Evolutionary conservation across 2,888 invertebrate species (phyloP).

Genomic region (Oxyteleia sp.): DNA sequence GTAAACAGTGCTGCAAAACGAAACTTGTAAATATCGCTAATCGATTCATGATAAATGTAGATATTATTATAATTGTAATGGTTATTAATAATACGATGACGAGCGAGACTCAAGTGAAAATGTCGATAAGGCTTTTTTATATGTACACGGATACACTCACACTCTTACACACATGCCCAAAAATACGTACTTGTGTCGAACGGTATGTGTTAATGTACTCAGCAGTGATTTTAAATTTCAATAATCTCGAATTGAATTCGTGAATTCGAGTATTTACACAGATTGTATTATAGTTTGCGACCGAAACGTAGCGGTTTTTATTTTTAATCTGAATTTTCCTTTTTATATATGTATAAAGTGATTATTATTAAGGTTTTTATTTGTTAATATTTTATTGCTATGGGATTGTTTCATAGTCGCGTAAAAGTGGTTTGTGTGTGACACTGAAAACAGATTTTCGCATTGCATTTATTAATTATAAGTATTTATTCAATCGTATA

Average conservation of each 20-base stretch:
- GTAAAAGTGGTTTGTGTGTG: conserved; percentile 20
- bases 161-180: conserved; percentile 48
- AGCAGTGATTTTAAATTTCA: conserved; percentile 64
- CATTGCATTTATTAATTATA: conserved; percentile 56
- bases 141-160: conserved; percentile 78
- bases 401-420: conserved; percentile 47
- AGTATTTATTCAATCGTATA: conserved; percentile 49
- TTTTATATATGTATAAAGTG: conserved; percentile 64
- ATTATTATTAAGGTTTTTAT: conserved; percentile 58
- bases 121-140: conserved; percentile 85
- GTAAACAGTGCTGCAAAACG: conserved; percentile 67
- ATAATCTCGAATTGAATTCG: conserved; percentile 55
- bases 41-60: conserved; percentile 83
- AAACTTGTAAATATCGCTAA: conserved; percentile 84
- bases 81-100: conserved; percentile 75
- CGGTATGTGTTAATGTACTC: conserved; percentile 68
- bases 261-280: conserved; percentile 66
- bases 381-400: conserved; percentile 60
- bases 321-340: conserved; percentile 41
- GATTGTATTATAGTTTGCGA: conserved; percentile 70
- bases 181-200: conserved; percentile 65
- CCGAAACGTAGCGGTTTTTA: conserved; percentile 45
- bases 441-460: conserved; percentile 33
- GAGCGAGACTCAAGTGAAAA: conserved; percentile 81
- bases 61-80: conserved; percentile 79